These are phyloP conservation scores for Lates calcarifer DNA, from an alignment of 2,113 vertebrate genomes.

Conservation along the genomic window DNA sequence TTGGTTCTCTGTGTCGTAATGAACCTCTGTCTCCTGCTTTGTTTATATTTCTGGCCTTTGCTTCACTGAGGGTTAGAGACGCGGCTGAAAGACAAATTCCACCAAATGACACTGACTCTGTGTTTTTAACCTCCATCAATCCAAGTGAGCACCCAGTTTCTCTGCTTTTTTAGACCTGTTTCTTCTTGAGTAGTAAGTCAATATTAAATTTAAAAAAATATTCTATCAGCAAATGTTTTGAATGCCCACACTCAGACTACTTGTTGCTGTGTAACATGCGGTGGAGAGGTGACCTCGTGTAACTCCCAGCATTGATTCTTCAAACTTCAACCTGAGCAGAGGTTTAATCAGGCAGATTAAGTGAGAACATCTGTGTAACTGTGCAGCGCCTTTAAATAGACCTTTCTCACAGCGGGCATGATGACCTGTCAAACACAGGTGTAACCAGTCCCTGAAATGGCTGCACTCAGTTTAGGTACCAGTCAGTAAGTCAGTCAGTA, in stretches of 20 bases:
- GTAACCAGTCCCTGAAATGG: background rate
- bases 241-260: background rate
- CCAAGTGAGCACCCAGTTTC: background rate
- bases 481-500: too few relatives aligned
- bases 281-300: background rate
- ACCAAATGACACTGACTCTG: background rate
- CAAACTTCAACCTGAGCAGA: background rate
- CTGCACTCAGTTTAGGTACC: background rate
- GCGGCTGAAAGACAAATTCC: background rate
- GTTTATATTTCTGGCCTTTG: slow-evolving; percentile 42
- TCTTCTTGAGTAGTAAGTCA: background rate
- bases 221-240: background rate
- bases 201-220: background rate
- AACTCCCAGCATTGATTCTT: background rate
- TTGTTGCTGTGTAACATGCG: background rate
- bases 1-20: slow-evolving; percentile 49
- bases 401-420: background rate
- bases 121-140: background rate
- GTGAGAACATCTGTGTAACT: background rate
- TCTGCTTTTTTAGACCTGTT: background rate
- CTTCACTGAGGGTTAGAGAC: background rate
- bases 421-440: background rate
- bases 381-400: background rate
- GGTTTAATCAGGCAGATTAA: background rate
- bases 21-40: slow-evolving; percentile 53